phyloP scores from a whole-genome alignment of 2,888 invertebrate species.

The Caenorhabditis afra region DNA sequence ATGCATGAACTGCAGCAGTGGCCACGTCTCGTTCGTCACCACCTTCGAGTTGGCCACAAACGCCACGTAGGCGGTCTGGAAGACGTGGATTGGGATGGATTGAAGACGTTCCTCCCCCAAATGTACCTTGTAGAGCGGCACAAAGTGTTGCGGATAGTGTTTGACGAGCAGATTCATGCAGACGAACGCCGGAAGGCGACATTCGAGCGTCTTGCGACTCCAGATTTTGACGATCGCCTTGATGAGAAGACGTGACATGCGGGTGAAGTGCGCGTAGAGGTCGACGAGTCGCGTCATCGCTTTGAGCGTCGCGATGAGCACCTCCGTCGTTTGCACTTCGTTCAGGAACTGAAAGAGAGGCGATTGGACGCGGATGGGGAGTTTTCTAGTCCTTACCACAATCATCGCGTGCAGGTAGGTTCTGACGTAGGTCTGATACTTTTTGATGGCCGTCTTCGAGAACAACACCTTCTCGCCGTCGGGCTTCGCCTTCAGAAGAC shows the following conservation, averaged over 20 bases:
- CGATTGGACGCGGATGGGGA: not conserved
- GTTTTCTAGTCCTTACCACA: conserved; percentile 25
- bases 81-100: conserved; percentile 10
- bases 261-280: conserved; percentile 72
- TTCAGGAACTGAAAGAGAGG: conserved; percentile 71
- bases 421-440: conserved; percentile 49
- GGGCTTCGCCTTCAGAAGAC: conserved; percentile 55
- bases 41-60: conserved; percentile 76
- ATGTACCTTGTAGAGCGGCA: conserved; percentile 66
- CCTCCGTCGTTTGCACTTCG: conserved; percentile 73
- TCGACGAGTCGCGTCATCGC: conserved; percentile 70
- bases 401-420: conserved; percentile 57
- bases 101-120: too few relatives aligned
- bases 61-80: conserved; percentile 74
- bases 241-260: conserved; percentile 68
- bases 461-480: conserved; percentile 40
- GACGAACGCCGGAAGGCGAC: conserved; percentile 74
- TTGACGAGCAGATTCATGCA: conserved; percentile 69
- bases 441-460: conserved; percentile 48
- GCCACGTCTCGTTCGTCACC: conserved; percentile 73
- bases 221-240: conserved; percentile 73
- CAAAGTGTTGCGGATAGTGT: conserved; percentile 64
- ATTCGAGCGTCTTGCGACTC: conserved; percentile 75
- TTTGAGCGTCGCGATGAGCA: conserved; percentile 71
- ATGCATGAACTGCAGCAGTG: conserved; percentile 73